These are phyloP conservation scores for Elaphurus davidianus DNA, from an alignment of 2,113 vertebrate genomes.

Conservation along the genomic window DNA sequence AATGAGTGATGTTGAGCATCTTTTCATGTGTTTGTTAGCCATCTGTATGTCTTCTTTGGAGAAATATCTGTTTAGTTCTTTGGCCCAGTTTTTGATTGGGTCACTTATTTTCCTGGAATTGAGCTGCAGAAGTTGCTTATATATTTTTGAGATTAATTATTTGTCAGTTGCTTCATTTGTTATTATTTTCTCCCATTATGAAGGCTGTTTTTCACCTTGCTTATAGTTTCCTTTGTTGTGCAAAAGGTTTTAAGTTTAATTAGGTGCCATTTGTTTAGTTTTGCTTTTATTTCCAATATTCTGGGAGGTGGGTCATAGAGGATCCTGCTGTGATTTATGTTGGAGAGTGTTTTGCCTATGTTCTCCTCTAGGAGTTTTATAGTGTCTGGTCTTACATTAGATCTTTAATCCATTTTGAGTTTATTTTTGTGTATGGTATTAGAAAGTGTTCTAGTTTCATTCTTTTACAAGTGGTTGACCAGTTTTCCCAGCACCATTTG, in stretches of 20 bases:
- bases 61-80: background rate
- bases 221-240: background rate
- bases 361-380: background rate
- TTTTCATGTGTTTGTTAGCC: background rate
- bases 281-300: background rate
- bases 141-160: background rate
- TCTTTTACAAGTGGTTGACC: background rate
- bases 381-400: background rate
- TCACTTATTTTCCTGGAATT: background rate
- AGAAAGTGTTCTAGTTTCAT: background rate
- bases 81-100: background rate
- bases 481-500: background rate
- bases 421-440: background rate
- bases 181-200: background rate
- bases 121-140: background rate
- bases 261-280: background rate
- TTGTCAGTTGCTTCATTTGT: background rate
- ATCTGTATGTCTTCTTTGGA: background rate
- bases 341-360: background rate
- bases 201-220: background rate
- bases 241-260: background rate
- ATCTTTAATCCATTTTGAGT: background rate
- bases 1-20: background rate
- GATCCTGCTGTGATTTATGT: background rate
- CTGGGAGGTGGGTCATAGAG: background rate